Percentiles rank a stretch among this genome's conserved stretches.
These are phyloP conservation scores for Bellardia pandia DNA, from an alignment of 2,888 invertebrate genomes.

Conservation along the genomic window DNA sequence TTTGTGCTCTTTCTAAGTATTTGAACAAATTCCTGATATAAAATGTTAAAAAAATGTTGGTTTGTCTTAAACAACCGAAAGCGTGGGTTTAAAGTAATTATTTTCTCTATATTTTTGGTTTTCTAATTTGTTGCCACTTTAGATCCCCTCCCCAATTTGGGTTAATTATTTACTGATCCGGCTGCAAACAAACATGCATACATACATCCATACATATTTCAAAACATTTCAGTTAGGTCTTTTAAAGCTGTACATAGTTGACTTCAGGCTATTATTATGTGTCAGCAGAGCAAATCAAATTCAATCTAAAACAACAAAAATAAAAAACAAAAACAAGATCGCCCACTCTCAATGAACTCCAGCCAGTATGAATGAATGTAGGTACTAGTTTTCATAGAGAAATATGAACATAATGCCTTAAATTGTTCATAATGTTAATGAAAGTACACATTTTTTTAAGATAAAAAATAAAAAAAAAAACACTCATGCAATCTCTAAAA, in stretches of 20 bases:
- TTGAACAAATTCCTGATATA: background rate
- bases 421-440: slow-evolving; percentile 27
- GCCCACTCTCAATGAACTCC: slow-evolving; percentile 57
- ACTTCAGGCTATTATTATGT: slow-evolving; percentile 60
- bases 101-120: background rate
- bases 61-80: background rate
- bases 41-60: background rate
- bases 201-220: background rate
- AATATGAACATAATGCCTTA: background rate
- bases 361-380: slow-evolving; percentile 28
- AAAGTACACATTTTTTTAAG: slow-evolving; percentile 11
- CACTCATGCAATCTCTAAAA: background rate
- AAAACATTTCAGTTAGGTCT: background rate
- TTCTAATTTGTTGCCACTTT: background rate
- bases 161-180: slow-evolving; percentile 17
- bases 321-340: slow-evolving; percentile 61
- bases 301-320: slow-evolving; percentile 8
- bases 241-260: slow-evolving; percentile 5
- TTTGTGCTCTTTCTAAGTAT: background rate
- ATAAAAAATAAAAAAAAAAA: slow-evolving; percentile 2
- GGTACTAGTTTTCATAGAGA: slow-evolving; percentile 13
- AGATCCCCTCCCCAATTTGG: slow-evolving; percentile 11
- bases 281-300: slow-evolving; percentile 59
- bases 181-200: no score
- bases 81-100: slow-evolving; percentile 26